Percentiles rank a stretch among this genome's conserved stretches.
Evolutionary conservation across 2,797 vertebrate species (phyloP).

Genomic region (Onychomys torridus): DNA sequence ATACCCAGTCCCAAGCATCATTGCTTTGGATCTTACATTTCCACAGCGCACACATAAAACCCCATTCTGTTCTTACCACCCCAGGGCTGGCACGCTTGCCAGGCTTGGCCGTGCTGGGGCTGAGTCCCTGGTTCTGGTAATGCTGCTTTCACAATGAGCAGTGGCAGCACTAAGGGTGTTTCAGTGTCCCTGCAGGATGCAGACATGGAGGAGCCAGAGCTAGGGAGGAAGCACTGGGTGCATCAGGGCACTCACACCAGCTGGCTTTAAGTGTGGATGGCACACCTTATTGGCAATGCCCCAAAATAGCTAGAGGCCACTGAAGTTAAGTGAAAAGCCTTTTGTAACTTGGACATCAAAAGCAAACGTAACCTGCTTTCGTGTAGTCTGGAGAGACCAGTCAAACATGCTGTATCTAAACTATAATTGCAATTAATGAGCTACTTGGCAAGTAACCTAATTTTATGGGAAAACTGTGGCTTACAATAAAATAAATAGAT

Average conservation of each 20-base stretch:
- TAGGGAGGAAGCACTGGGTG: neutral
- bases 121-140: neutral
- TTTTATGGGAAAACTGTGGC: slow-evolving; percentile 37
- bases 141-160: neutral
- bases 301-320: slow-evolving; percentile 57
- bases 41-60: neutral
- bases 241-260: neutral
- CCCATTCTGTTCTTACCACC: neutral
- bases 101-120: neutral
- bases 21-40: neutral
- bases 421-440: slow-evolving; percentile 23
- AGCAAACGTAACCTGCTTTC: slow-evolving; percentile 50
- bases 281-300: neutral
- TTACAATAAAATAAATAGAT: slow-evolving; percentile 47
- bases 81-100: neutral
- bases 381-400: neutral
- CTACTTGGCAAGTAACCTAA: slow-evolving; percentile 59
- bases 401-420: neutral
- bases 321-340: slow-evolving; percentile 7
- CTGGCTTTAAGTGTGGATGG: neutral
- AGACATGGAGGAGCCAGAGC: slow-evolving; percentile 51
- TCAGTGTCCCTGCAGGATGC: neutral
- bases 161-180: neutral
- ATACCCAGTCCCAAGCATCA: neutral
- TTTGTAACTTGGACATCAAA: slow-evolving; percentile 69